Conservation (phyloP, 2,113 vertebrate genomes). For the Formicarius rufipectus region DNA sequence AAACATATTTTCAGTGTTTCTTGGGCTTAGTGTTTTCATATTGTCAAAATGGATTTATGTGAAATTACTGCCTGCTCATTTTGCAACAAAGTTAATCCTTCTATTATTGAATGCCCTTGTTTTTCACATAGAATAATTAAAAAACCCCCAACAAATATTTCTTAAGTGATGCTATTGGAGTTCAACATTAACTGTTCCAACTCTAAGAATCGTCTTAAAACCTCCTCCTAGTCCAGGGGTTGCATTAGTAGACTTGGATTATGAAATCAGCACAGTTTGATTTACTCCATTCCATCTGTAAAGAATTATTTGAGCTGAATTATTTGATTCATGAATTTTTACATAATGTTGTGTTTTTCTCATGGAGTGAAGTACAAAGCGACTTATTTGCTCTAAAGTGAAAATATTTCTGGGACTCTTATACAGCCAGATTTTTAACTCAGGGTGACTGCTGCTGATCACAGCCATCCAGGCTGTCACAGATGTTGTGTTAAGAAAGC, state of each 20-base stretch:
- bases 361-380: not conserved
- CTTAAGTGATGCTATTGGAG: not conserved
- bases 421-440: not conserved
- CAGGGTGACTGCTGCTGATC: not conserved
- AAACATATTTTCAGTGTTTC: not conserved
- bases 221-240: not conserved
- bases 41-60: not conserved
- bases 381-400: not conserved
- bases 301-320: not conserved
- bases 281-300: not conserved
- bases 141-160: not conserved
- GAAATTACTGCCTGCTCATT: not conserved
- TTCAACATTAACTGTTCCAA: not conserved
- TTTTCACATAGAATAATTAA: not conserved
- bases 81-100: not conserved
- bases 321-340: not conserved
- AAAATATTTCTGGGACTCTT: not conserved
- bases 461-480: slow-evolving; percentile 1
- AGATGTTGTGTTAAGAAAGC: slow-evolving; percentile 60
- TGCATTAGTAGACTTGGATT: not conserved
- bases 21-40: not conserved
- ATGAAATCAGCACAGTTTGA: not conserved
- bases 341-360: not conserved
- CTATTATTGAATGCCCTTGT: not conserved
- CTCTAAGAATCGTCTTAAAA: not conserved